These are phyloP conservation scores for Platerodrilus igneus DNA, from an alignment of 2,888 invertebrate species.

Conservation along the genomic window DNA sequence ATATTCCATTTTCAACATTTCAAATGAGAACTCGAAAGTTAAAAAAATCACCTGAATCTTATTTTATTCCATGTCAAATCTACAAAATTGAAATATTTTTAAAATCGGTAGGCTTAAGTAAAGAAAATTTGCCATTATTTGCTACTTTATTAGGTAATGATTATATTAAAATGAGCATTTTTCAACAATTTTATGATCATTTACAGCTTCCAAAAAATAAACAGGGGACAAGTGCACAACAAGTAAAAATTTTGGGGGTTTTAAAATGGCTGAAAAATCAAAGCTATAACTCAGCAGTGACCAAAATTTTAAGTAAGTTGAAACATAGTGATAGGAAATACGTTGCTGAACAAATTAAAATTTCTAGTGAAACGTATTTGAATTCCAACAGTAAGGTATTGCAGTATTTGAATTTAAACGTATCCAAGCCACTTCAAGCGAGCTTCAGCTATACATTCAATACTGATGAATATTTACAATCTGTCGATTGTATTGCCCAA, in stretches of 20 bases:
- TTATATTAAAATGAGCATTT: conserved; percentile 65
- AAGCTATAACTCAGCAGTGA: conserved; percentile 63
- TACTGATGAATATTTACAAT: no score
- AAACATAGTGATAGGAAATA: conserved; percentile 53
- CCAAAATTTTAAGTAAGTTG: conserved; percentile 60
- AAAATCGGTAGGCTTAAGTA: conserved; percentile 58
- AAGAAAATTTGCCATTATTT: conserved; percentile 68
- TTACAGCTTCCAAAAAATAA: conserved; percentile 57
- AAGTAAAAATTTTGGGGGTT: conserved; percentile 65
- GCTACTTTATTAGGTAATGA: conserved; percentile 88
- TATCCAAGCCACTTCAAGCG: no score
- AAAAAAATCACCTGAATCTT: conserved; percentile 9
- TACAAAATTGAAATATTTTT: conserved; percentile 69
- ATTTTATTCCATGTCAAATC: conserved; percentile 61
- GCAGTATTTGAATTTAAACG: conserved; percentile 50
- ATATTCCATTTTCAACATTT: conserved; percentile 72
- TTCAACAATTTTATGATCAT: conserved; percentile 66
- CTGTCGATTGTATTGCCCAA: no score
- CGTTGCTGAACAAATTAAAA: conserved; percentile 56
- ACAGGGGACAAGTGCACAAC: conserved; percentile 55
- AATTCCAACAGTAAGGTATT: conserved; percentile 56
- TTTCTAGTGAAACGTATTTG: conserved; percentile 62
- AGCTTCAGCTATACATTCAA: no score
- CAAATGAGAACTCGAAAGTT: conserved; percentile 46
- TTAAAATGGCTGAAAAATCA: conserved; percentile 74